phyloP scores from a whole-genome alignment of 2,113 vertebrate species.

The pig (Sus scrofa) region DNA sequence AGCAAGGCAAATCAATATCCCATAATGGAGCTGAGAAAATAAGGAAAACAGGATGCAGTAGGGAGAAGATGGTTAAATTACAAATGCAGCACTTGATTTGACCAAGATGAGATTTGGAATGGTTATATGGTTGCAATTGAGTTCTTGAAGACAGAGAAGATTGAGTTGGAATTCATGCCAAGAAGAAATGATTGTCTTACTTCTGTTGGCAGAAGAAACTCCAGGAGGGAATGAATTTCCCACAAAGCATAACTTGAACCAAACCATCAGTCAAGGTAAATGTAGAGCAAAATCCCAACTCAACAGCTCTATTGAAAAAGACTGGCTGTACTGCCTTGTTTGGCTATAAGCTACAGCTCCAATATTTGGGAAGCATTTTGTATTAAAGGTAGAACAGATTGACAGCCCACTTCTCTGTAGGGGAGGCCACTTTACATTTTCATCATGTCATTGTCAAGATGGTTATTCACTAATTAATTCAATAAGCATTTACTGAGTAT shows the following conservation, averaged over 20 bases:
- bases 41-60: neutral
- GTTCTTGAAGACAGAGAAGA: slow-evolving; percentile 58
- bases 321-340: neutral
- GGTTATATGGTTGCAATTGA: neutral
- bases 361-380: neutral
- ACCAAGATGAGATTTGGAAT: slow-evolving; percentile 52
- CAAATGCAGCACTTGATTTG: slow-evolving; percentile 55
- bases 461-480: neutral
- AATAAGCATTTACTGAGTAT: neutral
- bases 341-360: neutral
- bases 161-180: slow-evolving; percentile 61
- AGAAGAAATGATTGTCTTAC: slow-evolving; percentile 65
- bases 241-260: slow-evolving; percentile 69
- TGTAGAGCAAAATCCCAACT: slow-evolving; percentile 25
- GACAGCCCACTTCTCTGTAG: neutral
- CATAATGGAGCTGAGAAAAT: slow-evolving; percentile 37
- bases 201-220: slow-evolving; percentile 60
- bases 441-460: neutral
- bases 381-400: neutral
- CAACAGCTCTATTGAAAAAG: slow-evolving; percentile 46
- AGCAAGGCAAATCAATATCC: slow-evolving; percentile 42
- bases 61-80: neutral
- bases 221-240: slow-evolving; percentile 60
- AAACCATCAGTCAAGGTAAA: slow-evolving; percentile 77
- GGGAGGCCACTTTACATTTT: neutral